Percentiles rank a stretch among this genome's conserved stretches.
phyloP scores from a whole-genome alignment of 2,888 invertebrate species.

The Noctua comes region DNA sequence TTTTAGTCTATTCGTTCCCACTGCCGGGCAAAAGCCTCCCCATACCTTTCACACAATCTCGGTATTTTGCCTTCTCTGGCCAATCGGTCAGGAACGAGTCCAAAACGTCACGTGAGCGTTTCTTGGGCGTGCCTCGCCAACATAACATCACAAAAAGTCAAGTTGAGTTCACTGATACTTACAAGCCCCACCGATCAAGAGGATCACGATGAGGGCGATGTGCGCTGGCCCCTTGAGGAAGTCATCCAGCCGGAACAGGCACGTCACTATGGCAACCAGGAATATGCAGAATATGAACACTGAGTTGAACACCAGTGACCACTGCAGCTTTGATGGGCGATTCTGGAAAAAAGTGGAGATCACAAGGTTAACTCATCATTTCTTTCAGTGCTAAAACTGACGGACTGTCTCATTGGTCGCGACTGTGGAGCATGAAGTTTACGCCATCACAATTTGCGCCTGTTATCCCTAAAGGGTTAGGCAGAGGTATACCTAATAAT shows the following conservation, averaged over 20 bases:
- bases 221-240: constrained; percentile 73
- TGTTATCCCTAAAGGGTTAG: too few species aligned
- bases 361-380: background rate
- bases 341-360: constrained; percentile 73
- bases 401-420: too few species aligned
- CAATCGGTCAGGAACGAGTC: too few species aligned
- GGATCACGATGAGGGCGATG: constrained; percentile 74
- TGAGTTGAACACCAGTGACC: constrained; percentile 83
- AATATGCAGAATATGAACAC: constrained; percentile 86
- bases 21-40: too few species aligned
- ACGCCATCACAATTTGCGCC: too few species aligned
- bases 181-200: constrained; percentile 80
- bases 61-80: too few species aligned
- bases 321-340: constrained; percentile 81
- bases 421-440: too few species aligned
- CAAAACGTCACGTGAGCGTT: too few species aligned
- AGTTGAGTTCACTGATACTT: constrained; percentile 42
- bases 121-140: too few species aligned
- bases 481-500: too few species aligned
- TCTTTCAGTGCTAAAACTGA: background rate
- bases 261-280: constrained; percentile 83
- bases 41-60: too few species aligned
- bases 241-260: constrained; percentile 79
- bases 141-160: background rate
- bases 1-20: too few species aligned